Conservation (phyloP, 2,888 invertebrate species). For the Mesochorus sp. region DNA sequence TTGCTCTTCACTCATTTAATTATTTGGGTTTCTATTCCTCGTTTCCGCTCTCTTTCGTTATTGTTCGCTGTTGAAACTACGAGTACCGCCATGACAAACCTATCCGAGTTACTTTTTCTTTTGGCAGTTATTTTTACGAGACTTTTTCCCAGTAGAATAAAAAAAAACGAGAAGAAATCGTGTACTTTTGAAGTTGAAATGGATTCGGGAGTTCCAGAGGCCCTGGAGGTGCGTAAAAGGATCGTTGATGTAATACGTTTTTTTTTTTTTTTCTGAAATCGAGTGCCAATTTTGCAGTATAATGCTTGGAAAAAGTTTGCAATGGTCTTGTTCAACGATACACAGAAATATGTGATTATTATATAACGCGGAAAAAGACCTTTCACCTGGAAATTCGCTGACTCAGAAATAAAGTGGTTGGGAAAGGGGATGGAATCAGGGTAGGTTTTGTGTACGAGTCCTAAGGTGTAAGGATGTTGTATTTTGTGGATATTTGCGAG, state of each 20-base stretch:
- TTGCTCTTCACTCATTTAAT: conserved; percentile 47
- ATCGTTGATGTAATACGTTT: conserved; percentile 10
- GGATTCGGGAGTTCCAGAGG: too few species aligned
- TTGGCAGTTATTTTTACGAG: too few species aligned
- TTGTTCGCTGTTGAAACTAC: too few species aligned
- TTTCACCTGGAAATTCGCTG: conserved; percentile 38
- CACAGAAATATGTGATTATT: neutral
- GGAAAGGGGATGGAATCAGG: neutral
- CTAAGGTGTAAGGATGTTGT: too few species aligned
- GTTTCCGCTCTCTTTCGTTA: conserved; percentile 13
- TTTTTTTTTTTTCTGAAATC: conserved; percentile 31
- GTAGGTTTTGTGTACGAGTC: too few species aligned
- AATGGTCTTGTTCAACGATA: neutral
- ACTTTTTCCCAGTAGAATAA: too few species aligned
- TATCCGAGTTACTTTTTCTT: conserved; percentile 17
- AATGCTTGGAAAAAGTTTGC: neutral
- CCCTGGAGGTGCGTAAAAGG: neutral
- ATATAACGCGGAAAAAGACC: conserved; percentile 14
- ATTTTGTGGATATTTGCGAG: too few species aligned
- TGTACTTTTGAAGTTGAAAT: too few species aligned
- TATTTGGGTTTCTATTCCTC: conserved; percentile 18
- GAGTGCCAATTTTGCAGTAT: conserved; percentile 27
- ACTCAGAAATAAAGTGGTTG: conserved; percentile 7
- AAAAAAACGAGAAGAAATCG: too few species aligned
- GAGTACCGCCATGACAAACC: too few species aligned